Evolutionary conservation across 2,113 vertebrate genomes (phyloP).

Genomic region (Calypte anna): DNA sequence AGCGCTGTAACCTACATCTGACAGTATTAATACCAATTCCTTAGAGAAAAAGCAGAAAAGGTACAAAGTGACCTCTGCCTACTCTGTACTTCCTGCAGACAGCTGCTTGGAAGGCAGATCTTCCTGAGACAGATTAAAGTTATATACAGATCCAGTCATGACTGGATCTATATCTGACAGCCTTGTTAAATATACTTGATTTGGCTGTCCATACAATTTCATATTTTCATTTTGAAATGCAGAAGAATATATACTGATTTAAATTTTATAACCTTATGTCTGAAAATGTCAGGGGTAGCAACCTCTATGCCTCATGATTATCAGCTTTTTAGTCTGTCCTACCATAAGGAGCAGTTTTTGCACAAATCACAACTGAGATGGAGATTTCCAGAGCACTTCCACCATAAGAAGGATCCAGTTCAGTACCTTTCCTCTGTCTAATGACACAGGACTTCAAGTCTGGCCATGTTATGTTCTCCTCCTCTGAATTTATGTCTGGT

Average conservation of each 20-base stretch:
- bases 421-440: neutral
- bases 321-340: neutral
- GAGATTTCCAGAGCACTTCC: neutral
- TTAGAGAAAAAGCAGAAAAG: neutral
- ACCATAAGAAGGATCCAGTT: neutral
- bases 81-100: neutral
- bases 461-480: neutral
- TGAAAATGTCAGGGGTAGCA: neutral
- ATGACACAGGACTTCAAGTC: neutral
- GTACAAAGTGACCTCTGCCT: neutral
- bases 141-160: neutral
- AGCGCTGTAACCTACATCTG: neutral
- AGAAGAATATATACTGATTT: neutral
- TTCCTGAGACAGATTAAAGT: neutral
- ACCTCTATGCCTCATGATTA: neutral
- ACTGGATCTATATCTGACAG: neutral
- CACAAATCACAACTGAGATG: neutral
- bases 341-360: neutral
- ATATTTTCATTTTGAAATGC: neutral
- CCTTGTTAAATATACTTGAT: neutral
- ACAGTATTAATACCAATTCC: neutral
- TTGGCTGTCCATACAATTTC: neutral
- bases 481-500: neutral
- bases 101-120: neutral
- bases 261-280: neutral